phyloP scores from a whole-genome alignment of 1,140 invertebrate genomes.

The Zaprionus camerounensis region DNA sequence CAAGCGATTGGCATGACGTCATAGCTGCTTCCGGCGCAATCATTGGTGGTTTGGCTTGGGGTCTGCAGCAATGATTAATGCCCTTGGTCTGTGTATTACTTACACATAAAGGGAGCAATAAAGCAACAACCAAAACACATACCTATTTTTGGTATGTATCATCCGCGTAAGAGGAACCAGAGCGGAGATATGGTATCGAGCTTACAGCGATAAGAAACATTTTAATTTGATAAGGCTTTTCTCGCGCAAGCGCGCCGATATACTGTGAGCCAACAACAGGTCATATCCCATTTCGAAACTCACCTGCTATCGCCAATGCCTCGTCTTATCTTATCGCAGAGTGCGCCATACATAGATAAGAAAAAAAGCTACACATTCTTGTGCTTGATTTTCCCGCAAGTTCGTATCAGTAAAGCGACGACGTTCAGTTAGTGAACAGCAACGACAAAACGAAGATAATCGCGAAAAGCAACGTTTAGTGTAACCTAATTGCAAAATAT shows the following conservation, averaged over 20 bases:
- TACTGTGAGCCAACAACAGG: neutral
- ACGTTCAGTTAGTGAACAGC: conserved; percentile 65
- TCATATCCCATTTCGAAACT: neutral
- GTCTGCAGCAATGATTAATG: conserved; percentile 1
- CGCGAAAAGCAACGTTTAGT: conserved; percentile 9
- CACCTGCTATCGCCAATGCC: conserved; percentile 61
- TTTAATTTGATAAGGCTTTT: neutral
- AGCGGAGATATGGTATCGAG: neutral
- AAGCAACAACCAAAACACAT: neutral
- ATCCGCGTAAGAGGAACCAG: neutral
- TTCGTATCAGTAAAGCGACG: conserved; percentile 44
- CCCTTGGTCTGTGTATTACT: neutral
- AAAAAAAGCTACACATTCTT: conserved; percentile 73
- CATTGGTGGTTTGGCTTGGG: neutral
- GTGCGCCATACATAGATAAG: conserved; percentile 59
- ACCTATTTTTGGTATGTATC: neutral
- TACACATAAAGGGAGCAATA: neutral
- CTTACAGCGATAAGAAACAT: neutral
- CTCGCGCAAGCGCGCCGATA: conserved; percentile 33
- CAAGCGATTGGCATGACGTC: neutral
- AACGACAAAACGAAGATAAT: conserved; percentile 66
- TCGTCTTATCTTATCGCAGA: conserved; percentile 60
- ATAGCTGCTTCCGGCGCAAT: neutral
- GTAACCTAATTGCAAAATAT: neutral
- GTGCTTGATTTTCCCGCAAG: conserved; percentile 33